Evolutionary conservation across 2,888 invertebrate genomes (phyloP).

Genomic region (Drosophila meridiana): DNA sequence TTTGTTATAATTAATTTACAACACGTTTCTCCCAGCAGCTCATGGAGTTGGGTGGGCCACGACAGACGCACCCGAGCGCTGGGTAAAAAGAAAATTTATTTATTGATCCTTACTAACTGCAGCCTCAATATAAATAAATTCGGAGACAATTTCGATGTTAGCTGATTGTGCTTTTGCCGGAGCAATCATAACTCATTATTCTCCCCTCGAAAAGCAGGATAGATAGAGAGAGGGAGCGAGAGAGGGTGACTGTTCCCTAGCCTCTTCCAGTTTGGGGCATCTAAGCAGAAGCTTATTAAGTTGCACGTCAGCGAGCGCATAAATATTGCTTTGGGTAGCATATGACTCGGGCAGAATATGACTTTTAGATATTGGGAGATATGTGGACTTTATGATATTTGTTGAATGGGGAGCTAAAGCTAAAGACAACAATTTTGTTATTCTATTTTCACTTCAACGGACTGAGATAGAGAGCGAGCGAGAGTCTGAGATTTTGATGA

Average conservation of each 20-base stretch:
- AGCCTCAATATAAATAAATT: constrained; percentile 49
- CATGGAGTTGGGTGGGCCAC: constrained; percentile 42
- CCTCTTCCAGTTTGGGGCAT: background rate
- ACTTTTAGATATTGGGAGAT: constrained; percentile 10
- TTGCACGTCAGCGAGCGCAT: constrained; percentile 69
- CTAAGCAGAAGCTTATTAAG: constrained; percentile 69
- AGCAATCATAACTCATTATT: constrained; percentile 74
- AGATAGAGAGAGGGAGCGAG: background rate
- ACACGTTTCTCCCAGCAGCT: constrained; percentile 53
- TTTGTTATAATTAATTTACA: constrained; percentile 82
- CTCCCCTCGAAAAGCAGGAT: constrained; percentile 32
- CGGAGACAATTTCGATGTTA: constrained; percentile 47
- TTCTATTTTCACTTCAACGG: constrained; percentile 69
- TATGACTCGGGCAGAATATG: constrained; percentile 23
- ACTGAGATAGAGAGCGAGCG: constrained; percentile 25
- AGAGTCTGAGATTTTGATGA: constrained; percentile 79
- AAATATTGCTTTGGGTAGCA: constrained; percentile 65
- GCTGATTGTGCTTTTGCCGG: constrained; percentile 2
- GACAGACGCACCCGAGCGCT: background rate
- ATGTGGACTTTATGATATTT: constrained; percentile 10
- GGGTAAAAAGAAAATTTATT: constrained; percentile 67
- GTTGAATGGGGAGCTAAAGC: constrained; percentile 18
- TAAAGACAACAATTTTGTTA: constrained; percentile 40
- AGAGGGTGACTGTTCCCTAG: background rate
- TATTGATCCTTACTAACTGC: constrained; percentile 58